These are phyloP conservation scores for Anolis carolinensis DNA, from an alignment of 2,113 vertebrate species.

Conservation along the genomic window DNA sequence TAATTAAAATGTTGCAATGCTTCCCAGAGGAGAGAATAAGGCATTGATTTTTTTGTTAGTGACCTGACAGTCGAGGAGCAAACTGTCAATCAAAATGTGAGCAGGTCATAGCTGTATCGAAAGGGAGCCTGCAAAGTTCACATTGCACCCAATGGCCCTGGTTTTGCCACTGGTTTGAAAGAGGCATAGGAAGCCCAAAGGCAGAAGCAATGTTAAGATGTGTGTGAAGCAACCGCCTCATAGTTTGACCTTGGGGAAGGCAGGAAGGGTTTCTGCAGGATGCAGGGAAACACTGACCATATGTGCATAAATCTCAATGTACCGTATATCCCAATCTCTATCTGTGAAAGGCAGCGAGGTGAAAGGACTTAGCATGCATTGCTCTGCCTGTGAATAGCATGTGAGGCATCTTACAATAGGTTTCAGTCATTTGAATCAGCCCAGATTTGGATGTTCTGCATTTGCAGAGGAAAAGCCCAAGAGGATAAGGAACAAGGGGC, in stretches of 20 bases:
- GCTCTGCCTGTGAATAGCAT: background rate
- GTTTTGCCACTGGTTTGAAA: background rate
- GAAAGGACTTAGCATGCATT: background rate
- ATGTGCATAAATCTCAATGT: accelerated
- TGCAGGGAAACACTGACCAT: background rate
- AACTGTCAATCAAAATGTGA: background rate
- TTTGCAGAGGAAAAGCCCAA: background rate
- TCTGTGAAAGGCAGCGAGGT: background rate
- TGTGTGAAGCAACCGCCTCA: accelerated
- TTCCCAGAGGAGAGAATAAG: accelerated
- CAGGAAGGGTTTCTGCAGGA: background rate
- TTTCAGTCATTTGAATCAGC: background rate
- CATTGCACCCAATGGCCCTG: background rate
- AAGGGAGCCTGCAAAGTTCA: background rate
- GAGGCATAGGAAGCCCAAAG: accelerated
- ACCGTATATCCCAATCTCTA: too few species aligned
- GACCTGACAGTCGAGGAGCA: background rate
- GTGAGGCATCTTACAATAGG: background rate
- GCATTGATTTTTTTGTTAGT: accelerated
- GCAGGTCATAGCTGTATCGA: background rate
- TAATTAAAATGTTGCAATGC: accelerated
- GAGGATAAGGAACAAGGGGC: background rate
- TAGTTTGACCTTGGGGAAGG: background rate
- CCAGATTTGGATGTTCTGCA: background rate
- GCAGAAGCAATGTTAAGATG: background rate